A percentile compares a stretch with the other conserved stretches of the same genome.
phyloP scores from a whole-genome alignment of 2,888 invertebrate genomes.

The Caenorhabditis sp. region DNA sequence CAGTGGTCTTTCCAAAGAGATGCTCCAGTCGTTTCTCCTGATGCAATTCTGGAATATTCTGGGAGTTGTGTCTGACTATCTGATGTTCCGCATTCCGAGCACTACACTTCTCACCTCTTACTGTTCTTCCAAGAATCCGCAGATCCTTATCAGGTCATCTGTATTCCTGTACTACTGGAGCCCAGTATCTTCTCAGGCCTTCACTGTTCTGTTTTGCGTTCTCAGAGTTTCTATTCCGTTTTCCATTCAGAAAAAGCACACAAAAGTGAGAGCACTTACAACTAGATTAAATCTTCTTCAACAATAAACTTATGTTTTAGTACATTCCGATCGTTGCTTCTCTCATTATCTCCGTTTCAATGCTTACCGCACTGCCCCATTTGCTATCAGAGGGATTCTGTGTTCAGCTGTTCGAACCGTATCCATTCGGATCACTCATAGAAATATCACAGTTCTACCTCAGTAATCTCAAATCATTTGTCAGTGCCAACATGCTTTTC shows the following conservation, averaged over 20 bases:
- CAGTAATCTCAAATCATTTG: too few species aligned
- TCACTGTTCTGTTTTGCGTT: conserved; percentile 30
- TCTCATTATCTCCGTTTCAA: background rate
- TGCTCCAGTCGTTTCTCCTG: conserved; percentile 23
- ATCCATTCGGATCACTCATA: conserved; percentile 25
- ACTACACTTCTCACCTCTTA: conserved; percentile 20
- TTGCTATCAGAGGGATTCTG: conserved; percentile 5
- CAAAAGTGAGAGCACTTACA: too few species aligned
- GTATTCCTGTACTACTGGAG: conserved; percentile 23
- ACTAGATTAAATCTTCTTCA: too few species aligned
- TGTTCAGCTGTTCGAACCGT: conserved; percentile 17
- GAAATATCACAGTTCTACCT: background rate
- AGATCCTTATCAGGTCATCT: background rate
- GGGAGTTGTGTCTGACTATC: conserved; percentile 8
- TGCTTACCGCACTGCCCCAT: conserved; percentile 5
- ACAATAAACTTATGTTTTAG: too few species aligned
- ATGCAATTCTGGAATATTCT: conserved; percentile 41
- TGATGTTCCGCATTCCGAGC: conserved; percentile 17
- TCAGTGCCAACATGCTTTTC: background rate
- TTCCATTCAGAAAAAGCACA: background rate
- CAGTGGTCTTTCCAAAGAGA: conserved; percentile 18
- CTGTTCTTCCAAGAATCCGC: conserved; percentile 26
- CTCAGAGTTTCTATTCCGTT: conserved; percentile 29
- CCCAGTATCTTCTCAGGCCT: background rate
- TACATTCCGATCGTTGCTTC: too few species aligned